These are phyloP conservation scores for Archocentrus centrarchus DNA, from an alignment of 2,113 vertebrate species.

Conservation along the genomic window DNA sequence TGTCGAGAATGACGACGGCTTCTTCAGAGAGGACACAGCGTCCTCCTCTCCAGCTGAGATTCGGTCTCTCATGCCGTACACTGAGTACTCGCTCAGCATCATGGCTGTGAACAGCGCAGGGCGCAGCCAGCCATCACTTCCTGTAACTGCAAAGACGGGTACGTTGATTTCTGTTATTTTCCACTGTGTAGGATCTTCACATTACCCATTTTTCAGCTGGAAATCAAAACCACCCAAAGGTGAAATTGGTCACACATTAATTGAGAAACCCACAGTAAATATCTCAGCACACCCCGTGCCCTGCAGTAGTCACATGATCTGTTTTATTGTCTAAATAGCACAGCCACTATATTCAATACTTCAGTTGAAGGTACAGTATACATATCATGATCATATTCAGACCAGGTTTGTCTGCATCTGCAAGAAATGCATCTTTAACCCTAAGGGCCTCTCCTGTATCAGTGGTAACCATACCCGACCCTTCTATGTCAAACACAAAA, in stretches of 20 bases:
- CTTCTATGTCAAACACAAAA: conserved; percentile 56
- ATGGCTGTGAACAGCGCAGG: conserved; percentile 84
- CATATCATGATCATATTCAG: not conserved
- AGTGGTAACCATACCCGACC: conserved; percentile 55
- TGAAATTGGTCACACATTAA: conserved; percentile 48
- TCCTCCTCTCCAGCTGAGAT: conserved; percentile 85
- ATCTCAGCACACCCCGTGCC: conserved; percentile 33
- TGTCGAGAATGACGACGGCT: conserved; percentile 74
- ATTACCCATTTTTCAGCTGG: not conserved
- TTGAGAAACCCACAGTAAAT: conserved; percentile 27
- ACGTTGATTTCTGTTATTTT: conserved; percentile 18
- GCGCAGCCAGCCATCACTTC: conserved; percentile 85
- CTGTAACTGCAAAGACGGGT: conserved; percentile 89
- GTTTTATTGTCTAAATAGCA: conserved; percentile 48
- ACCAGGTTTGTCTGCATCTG: not conserved
- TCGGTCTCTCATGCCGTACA: conserved; percentile 83
- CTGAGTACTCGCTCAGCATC: conserved; percentile 86
- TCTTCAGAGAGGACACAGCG: conserved; percentile 81
- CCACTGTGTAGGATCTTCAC: not conserved
- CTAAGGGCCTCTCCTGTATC: conserved; percentile 13
- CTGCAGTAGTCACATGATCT: conserved; percentile 63
- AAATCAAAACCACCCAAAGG: not conserved
- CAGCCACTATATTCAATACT: not conserved
- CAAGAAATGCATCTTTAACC: conserved; percentile 29
- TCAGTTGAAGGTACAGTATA: not conserved